phyloP scores from a whole-genome alignment of 2,888 invertebrate genomes.

The Drosophila imparisetae region DNA sequence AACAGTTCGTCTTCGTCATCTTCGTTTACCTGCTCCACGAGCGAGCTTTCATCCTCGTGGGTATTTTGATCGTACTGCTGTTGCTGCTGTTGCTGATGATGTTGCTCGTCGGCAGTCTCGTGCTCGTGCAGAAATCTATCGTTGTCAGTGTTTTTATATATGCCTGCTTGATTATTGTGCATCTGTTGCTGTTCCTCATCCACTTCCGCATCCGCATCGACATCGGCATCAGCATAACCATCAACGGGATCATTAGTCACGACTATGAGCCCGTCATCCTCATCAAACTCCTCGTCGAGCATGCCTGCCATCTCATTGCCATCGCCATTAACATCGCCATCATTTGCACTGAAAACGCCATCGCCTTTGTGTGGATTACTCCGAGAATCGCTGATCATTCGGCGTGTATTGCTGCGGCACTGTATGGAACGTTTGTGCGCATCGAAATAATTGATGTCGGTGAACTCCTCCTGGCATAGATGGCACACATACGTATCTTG shows the following conservation, averaged over 20 bases:
- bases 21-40: constrained; percentile 44
- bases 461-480: constrained; percentile 81
- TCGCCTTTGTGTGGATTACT: neutral
- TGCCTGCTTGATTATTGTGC: neutral
- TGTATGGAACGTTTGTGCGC: constrained; percentile 82
- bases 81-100: constrained; percentile 2
- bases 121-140: constrained; percentile 35
- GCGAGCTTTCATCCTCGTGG: constrained; percentile 36
- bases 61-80: constrained; percentile 46
- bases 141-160: constrained; percentile 19
- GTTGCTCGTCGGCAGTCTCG: constrained; percentile 10
- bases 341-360: constrained; percentile 2
- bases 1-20: constrained; percentile 48
- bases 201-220: neutral
- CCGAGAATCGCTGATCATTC: constrained; percentile 34
- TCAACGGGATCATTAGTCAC: constrained; percentile 24
- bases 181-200: constrained; percentile 6
- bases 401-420: constrained; percentile 80
- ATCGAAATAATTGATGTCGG: constrained; percentile 81
- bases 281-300: constrained; percentile 66
- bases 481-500: constrained; percentile 76
- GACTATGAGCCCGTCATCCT: constrained; percentile 60
- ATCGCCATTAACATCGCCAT: constrained; percentile 7
- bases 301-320: constrained; percentile 28
- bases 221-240: constrained; percentile 7